phyloP scores from a whole-genome alignment of 2,113 vertebrate genomes.

The Myiopsitta monachus region DNA sequence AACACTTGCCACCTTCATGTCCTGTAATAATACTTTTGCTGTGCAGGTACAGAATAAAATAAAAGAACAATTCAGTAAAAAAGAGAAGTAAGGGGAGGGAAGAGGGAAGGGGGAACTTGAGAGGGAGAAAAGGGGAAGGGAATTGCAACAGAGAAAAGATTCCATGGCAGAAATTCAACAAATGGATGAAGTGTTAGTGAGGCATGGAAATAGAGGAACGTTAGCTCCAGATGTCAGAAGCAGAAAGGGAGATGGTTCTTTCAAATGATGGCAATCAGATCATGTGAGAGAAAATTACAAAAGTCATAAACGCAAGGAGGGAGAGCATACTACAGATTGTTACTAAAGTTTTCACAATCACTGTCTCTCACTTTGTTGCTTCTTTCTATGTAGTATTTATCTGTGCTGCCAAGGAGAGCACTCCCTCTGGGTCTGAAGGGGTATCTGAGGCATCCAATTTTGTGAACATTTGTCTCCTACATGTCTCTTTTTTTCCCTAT shows the following conservation, averaged over 20 bases:
- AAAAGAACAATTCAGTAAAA: not conserved
- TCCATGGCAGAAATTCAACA: not conserved
- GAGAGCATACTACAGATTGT: not conserved
- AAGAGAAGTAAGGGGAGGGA: not conserved
- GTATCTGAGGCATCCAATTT: not conserved
- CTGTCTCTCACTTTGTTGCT: not conserved
- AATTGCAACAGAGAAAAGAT: not conserved
- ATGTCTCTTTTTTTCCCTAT: not conserved
- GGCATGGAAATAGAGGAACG: not conserved
- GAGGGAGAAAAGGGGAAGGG: too few relatives aligned
- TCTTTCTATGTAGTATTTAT: not conserved
- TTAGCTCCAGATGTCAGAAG: not conserved
- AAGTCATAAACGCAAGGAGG: not conserved
- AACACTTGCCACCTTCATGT: not conserved
- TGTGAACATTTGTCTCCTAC: not conserved
- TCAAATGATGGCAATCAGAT: not conserved
- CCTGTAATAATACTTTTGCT: not conserved
- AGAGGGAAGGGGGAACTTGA: not conserved
- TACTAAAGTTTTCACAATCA: not conserved
- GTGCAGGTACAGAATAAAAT: not conserved
- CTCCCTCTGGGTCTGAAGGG: not conserved
- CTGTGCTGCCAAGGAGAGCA: not conserved
- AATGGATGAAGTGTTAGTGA: not conserved
- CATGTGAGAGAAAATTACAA: not conserved
- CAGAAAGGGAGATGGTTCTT: not conserved